Evolutionary conservation across 2,797 vertebrate genomes (phyloP).

Genomic region (Xerus rutilus): DNA sequence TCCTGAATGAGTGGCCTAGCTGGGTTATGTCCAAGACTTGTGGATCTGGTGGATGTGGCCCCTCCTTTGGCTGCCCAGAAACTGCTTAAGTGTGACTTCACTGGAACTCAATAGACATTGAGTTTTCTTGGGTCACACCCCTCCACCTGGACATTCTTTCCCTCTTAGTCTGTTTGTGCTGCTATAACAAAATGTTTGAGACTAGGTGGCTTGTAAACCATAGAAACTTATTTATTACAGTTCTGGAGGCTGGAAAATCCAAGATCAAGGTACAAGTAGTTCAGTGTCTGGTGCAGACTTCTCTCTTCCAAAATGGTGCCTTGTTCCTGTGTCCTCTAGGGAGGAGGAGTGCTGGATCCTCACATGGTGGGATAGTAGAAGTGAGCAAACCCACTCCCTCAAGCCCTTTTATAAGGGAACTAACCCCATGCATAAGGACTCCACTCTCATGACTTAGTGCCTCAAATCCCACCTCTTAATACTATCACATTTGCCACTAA

Average conservation of each 20-base stretch:
- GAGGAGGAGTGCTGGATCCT: not conserved
- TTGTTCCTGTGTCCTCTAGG: not conserved
- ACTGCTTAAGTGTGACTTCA: not conserved
- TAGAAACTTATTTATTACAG: not conserved
- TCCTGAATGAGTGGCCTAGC: not conserved
- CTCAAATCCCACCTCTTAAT: not conserved
- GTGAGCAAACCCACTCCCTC: not conserved
- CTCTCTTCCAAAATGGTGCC: not conserved
- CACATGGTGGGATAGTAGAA: not conserved
- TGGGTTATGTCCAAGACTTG: not conserved
- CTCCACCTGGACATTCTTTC: not conserved
- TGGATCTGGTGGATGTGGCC: not conserved
- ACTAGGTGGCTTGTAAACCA: not conserved
- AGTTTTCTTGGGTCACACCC: not conserved
- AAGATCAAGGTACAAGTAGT: not conserved
- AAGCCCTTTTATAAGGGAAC: not conserved
- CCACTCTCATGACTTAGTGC: not conserved
- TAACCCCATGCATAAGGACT: not conserved
- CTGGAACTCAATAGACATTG: not conserved
- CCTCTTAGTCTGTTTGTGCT: not conserved
- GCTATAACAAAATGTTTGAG: not conserved
- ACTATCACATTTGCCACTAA: not conserved
- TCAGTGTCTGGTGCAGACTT: not conserved
- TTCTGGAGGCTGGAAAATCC: not conserved
- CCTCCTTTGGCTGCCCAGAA: not conserved